phyloP scores from a whole-genome alignment of 2,888 invertebrate genomes.

The Heterodera filipjevi region DNA sequence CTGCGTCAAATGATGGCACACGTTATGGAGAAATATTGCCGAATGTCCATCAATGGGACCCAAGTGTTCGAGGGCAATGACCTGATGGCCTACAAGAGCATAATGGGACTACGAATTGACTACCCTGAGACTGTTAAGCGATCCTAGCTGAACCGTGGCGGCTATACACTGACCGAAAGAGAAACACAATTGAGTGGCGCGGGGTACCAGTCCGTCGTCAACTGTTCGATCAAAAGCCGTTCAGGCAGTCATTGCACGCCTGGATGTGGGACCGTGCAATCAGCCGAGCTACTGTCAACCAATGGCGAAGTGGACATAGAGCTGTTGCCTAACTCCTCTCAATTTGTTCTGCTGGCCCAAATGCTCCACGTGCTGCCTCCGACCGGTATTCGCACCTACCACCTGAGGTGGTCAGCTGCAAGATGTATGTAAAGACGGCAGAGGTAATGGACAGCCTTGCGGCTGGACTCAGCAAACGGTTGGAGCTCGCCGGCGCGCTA shows the following conservation, averaged over 20 bases:
- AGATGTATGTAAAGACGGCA: conserved; percentile 1
- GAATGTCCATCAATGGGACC: conserved; percentile 1
- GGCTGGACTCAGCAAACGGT: not conserved
- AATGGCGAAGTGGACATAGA: conserved; percentile 17
- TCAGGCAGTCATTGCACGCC: not conserved
- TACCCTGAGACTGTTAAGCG: conserved; percentile 7
- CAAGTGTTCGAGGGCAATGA: conserved; percentile 15
- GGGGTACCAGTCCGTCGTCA: not conserved
- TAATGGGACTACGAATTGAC: conserved; percentile 15
- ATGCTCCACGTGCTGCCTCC: not conserved
- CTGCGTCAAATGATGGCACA: conserved; percentile 1
- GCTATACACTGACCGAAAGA: not conserved
- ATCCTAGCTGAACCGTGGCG: conserved; percentile 8
- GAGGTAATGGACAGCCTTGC: conserved; percentile 20
- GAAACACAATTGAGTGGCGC: not conserved
- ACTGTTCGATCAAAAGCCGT: not conserved
- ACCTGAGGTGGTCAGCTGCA: not conserved
- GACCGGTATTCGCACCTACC: not conserved
- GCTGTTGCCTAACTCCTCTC: not conserved
- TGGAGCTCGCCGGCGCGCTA: conserved; percentile 12
- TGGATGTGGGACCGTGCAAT: conserved; percentile 9
- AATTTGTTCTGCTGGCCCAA: not conserved
- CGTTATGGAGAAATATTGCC: conserved; percentile 13
- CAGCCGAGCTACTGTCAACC: conserved; percentile 13
- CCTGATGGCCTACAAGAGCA: conserved; percentile 18